These are phyloP conservation scores for Lateolabrax maculatus DNA, from an alignment of 2,797 vertebrate genomes.

Conservation along the genomic window DNA sequence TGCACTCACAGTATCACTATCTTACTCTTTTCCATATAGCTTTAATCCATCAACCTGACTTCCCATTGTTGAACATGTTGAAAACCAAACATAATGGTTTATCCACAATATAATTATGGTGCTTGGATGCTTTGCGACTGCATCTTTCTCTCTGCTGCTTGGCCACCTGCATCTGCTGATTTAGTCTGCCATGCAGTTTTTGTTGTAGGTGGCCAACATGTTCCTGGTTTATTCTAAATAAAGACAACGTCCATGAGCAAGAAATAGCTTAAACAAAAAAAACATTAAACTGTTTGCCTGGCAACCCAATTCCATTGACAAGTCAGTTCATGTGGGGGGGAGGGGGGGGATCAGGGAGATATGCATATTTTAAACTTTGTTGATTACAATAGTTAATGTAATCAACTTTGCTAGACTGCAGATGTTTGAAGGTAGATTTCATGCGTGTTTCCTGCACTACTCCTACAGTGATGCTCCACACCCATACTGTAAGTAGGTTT, in stretches of 20 bases:
- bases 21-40: neutral
- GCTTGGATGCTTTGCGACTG: neutral
- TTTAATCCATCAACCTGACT: neutral
- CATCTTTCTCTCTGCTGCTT: neutral
- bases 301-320: neutral
- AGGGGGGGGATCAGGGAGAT: neutral
- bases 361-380: neutral
- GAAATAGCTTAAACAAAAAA: neutral
- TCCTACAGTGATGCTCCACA: conserved; percentile 38
- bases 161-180: conserved; percentile 33
- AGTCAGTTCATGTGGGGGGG: neutral
- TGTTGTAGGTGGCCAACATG: neutral
- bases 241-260: conserved; percentile 18
- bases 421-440: neutral
- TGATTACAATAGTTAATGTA: neutral
- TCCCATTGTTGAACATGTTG: neutral
- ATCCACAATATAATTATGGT: neutral
- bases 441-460: conserved; percentile 20
- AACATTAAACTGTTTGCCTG: neutral
- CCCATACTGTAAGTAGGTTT: neutral
- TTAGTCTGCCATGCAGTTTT: conserved; percentile 9
- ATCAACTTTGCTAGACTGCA: neutral
- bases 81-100: neutral
- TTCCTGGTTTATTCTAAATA: conserved; percentile 27
- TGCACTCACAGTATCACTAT: neutral